Evolutionary conservation across 2,888 invertebrate species (phyloP).

Genomic region (Pycnomerus fuliginosus): DNA sequence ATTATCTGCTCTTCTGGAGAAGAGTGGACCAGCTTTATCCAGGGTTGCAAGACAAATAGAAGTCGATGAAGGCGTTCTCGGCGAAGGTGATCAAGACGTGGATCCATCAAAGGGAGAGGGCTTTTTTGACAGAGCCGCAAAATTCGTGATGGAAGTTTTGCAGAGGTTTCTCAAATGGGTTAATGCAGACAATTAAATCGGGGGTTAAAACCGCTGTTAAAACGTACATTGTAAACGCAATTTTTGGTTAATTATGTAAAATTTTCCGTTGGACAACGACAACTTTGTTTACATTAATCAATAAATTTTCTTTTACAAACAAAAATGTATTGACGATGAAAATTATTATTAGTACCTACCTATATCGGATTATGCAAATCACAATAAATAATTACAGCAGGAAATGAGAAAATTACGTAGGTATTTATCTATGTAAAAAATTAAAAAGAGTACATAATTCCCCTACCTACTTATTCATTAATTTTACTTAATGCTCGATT

Average conservation of each 20-base stretch:
- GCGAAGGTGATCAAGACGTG: conserved; percentile 18
- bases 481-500: too few species aligned
- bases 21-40: conserved; percentile 5
- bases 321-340: too few species aligned
- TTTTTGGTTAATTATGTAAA: conserved; percentile 21
- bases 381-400: too few species aligned
- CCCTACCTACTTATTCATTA: too few species aligned
- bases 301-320: too few species aligned
- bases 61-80: conserved; percentile 10
- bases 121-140: conserved; percentile 51
- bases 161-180: conserved; percentile 54
- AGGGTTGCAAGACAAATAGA: conserved; percentile 28
- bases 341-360: too few species aligned
- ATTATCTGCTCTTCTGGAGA: conserved; percentile 21
- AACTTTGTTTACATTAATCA: too few species aligned
- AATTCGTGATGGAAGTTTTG: conserved; percentile 50
- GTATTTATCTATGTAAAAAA: too few species aligned
- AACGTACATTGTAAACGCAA: conserved; percentile 19
- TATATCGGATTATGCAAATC: too few species aligned
- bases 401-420: too few species aligned
- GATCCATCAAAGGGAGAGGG: conserved; percentile 36
- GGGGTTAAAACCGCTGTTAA: conserved; percentile 25
- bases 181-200: conserved; percentile 46
- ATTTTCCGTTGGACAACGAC: conserved; percentile 1
- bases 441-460: too few species aligned